Percentiles rank a stretch among this genome's conserved stretches.
Evolutionary conservation across 2,113 vertebrate species (phyloP).

Genomic region (Alaudala cheleensis): DNA sequence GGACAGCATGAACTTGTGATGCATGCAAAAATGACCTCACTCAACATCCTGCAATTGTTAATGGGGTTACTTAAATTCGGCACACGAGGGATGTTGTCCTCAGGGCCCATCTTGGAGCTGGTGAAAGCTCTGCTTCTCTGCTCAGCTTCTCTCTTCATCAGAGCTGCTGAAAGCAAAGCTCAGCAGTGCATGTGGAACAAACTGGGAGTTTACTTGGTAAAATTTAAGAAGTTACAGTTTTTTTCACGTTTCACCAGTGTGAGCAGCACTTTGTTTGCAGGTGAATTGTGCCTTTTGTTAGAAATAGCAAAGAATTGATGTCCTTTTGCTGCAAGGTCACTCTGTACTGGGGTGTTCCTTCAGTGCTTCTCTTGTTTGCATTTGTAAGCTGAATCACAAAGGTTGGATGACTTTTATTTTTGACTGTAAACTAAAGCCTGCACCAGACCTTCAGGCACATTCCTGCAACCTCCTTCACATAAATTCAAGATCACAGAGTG

Average conservation of each 20-base stretch:
- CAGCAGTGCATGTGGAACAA: not conserved
- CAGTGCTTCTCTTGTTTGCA: not conserved
- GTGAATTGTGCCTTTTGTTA: not conserved
- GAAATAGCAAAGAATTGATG: not conserved
- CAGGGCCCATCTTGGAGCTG: not conserved
- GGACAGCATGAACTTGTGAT: conserved; percentile 31
- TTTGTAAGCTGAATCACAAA: not conserved
- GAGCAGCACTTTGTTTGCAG: not conserved
- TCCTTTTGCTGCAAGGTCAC: not conserved
- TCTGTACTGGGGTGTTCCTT: not conserved
- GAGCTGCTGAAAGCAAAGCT: not conserved
- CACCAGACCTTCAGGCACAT: fast-evolving
- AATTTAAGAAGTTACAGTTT: not conserved
- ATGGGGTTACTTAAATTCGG: conserved; percentile 15
- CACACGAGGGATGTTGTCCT: not conserved
- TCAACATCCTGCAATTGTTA: conserved; percentile 61
- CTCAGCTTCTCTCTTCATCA: not conserved
- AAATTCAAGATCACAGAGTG: not conserved
- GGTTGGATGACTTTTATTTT: not conserved
- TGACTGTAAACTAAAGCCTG: not conserved
- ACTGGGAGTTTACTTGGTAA: not conserved
- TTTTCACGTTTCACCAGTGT: not conserved
- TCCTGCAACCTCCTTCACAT: not conserved
- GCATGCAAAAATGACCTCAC: conserved; percentile 26
- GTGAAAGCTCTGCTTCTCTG: conserved; percentile 7